Percentiles rank a stretch among this genome's conserved stretches.
These are phyloP conservation scores for Chlorops oryzae DNA, from an alignment of 1,140 invertebrate genomes.

Conservation along the genomic window DNA sequence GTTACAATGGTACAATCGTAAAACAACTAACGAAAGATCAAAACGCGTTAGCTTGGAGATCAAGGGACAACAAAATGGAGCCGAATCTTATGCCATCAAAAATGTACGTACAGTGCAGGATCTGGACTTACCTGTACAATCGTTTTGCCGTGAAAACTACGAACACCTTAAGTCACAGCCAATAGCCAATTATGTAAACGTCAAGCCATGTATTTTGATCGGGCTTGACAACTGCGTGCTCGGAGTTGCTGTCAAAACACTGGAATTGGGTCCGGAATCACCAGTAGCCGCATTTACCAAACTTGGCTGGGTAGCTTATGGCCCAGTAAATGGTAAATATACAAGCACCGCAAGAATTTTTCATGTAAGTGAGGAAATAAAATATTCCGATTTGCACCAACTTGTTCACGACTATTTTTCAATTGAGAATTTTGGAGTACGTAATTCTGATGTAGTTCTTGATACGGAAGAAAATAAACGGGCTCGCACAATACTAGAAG, in stretches of 20 bases:
- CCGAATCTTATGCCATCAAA: not conserved
- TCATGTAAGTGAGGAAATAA: too few relatives aligned
- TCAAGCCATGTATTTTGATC: not conserved
- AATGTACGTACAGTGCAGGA: not conserved
- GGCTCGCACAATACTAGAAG: conserved; percentile 3
- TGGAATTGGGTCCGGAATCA: not conserved
- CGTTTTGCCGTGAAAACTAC: not conserved
- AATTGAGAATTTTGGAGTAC: not conserved
- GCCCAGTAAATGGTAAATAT: not conserved
- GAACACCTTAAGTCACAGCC: not conserved
- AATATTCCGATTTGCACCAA: not conserved
- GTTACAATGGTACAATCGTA: conserved; percentile 3
- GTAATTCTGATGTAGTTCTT: not conserved
- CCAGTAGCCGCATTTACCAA: not conserved
- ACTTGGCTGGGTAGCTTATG: not conserved
- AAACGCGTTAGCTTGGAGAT: not conserved
- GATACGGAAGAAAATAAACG: not conserved
- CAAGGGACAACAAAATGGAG: not conserved
- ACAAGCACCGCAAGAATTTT: not conserved
- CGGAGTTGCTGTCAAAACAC: not conserved
- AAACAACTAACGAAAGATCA: not conserved
- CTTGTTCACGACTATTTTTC: not conserved
- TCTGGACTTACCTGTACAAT: not conserved
- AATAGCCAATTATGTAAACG: not conserved
- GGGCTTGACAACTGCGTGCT: not conserved